A percentile compares a stretch with the other conserved stretches of the same genome.
phyloP scores from a whole-genome alignment of 2,113 vertebrate genomes.

The Meriones unguiculatus region DNA sequence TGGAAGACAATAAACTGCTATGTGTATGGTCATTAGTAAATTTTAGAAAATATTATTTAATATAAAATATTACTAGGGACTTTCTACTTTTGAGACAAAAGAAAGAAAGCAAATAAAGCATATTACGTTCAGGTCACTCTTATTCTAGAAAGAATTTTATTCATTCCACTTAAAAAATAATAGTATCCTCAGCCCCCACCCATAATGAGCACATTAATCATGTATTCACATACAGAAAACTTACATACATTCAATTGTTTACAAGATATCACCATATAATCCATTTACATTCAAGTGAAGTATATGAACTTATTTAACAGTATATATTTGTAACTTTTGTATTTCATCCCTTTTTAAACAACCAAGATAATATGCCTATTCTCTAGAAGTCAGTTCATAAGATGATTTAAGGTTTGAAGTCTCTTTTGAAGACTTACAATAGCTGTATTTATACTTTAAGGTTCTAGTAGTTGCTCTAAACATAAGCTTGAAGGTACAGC shows the following conservation, averaged over 20 bases:
- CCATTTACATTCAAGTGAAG: conserved; percentile 82
- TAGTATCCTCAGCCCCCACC: conserved; percentile 79
- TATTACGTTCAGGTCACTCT: conserved; percentile 37
- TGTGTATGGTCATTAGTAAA: not conserved
- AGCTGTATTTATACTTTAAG: conserved; percentile 66
- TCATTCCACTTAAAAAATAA: conserved; percentile 78
- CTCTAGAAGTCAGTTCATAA: conserved; percentile 76
- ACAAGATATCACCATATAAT: conserved; percentile 75
- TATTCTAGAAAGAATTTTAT: conserved; percentile 83
- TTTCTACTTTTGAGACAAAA: conserved; percentile 56
- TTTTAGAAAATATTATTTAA: conserved; percentile 10
- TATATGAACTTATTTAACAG: conserved; percentile 73
- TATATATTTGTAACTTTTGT: conserved; percentile 66
- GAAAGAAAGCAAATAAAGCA: conserved; percentile 50
- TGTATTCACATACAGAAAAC: conserved; percentile 79
- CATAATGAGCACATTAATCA: conserved; percentile 77
- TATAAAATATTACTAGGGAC: not conserved
- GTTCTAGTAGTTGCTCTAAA: conserved; percentile 68
- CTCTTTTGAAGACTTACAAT: conserved; percentile 65
- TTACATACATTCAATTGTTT: conserved; percentile 84
- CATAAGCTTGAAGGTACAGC: conserved; percentile 40
- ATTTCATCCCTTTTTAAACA: conserved; percentile 82
- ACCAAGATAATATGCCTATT: conserved; percentile 73
- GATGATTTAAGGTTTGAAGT: conserved; percentile 71
- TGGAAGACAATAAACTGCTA: not conserved